These are phyloP conservation scores for Psettodes erumei DNA, from an alignment of 2,113 vertebrate genomes.

Conservation along the genomic window DNA sequence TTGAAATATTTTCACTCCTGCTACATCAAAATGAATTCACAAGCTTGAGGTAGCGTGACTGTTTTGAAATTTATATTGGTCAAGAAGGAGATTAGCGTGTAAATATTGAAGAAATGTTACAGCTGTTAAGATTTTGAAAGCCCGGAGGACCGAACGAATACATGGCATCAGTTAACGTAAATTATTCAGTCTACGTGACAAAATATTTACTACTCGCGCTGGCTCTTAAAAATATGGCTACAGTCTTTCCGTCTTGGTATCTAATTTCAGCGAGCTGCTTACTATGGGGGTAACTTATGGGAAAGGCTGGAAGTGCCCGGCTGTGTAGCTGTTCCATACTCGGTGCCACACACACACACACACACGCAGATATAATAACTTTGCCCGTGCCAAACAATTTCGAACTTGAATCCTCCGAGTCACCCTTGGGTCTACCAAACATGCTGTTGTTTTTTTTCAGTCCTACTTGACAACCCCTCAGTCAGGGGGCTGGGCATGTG, in stretches of 20 bases:
- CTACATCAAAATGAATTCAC: not conserved
- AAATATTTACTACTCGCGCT: not conserved
- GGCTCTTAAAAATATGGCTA: not conserved
- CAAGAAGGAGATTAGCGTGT: too few species aligned
- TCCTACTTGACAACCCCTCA: slow-evolving; percentile 12
- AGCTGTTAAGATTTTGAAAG: too few species aligned
- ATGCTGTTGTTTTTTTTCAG: slow-evolving; percentile 20
- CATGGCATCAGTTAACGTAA: not conserved
- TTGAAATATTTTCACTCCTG: not conserved
- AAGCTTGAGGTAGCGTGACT: not conserved
- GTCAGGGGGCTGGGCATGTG: slow-evolving; percentile 17
- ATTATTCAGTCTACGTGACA: not conserved
- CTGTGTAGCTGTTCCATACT: slow-evolving; percentile 13
- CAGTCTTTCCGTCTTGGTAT: slow-evolving; percentile 19
- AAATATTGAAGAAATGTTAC: too few species aligned
- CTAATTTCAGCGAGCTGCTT: slow-evolving; percentile 18
- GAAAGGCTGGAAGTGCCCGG: slow-evolving; percentile 18
- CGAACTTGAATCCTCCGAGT: not conserved
- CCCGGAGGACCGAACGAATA: not conserved
- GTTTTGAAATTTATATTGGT: slow-evolving; percentile 4
- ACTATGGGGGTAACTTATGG: slow-evolving; percentile 32
- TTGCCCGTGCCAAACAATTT: slow-evolving; percentile 1
- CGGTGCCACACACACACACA: not conserved
- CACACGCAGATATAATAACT: not conserved
- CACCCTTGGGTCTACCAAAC: slow-evolving; percentile 14